Evolutionary conservation across 2,888 invertebrate genomes (phyloP).

Genomic region (Lathronympha strigana): DNA sequence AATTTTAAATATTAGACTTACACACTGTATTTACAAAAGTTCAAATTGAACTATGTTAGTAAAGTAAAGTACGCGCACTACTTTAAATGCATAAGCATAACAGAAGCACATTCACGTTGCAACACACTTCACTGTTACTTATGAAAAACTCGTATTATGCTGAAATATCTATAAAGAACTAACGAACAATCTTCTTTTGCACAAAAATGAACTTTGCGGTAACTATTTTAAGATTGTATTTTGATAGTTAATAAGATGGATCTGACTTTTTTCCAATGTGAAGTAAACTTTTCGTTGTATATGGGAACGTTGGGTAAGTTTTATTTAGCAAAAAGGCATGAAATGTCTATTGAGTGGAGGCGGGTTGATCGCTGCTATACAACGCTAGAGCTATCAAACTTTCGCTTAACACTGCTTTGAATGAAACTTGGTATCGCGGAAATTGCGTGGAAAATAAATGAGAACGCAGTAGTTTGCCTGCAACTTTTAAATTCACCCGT

Average conservation of each 20-base stretch:
- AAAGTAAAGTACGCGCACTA: constrained; percentile 45
- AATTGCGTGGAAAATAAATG: constrained; percentile 75
- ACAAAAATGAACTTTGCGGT: background rate
- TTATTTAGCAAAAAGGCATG: constrained; percentile 53
- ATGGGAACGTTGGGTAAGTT: constrained; percentile 48
- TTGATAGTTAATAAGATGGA: background rate
- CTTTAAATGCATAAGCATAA: constrained; percentile 43
- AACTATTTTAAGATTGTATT: constrained; percentile 1
- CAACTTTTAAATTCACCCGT: constrained; percentile 70
- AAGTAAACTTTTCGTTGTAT: constrained; percentile 42
- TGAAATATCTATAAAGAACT: constrained; percentile 36
- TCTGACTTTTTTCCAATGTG: constrained; percentile 22
- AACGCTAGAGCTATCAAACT: constrained; percentile 61
- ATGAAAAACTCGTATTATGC: constrained; percentile 48
- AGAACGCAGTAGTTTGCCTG: constrained; percentile 63
- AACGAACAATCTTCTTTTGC: background rate
- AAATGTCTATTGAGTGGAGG: constrained; percentile 53
- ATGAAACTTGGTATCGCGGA: constrained; percentile 69
- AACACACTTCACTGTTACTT: constrained; percentile 46
- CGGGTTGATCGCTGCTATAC: constrained; percentile 50
- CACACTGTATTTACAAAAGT: constrained; percentile 5
- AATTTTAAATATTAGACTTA: no score
- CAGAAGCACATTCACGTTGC: constrained; percentile 46
- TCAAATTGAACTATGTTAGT: constrained; percentile 21
- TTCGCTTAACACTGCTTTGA: constrained; percentile 62